A percentile compares a stretch with the other conserved stretches of the same genome.
Evolutionary conservation across 2,888 invertebrate genomes (phyloP).

Genomic region (Julus scanicus): DNA sequence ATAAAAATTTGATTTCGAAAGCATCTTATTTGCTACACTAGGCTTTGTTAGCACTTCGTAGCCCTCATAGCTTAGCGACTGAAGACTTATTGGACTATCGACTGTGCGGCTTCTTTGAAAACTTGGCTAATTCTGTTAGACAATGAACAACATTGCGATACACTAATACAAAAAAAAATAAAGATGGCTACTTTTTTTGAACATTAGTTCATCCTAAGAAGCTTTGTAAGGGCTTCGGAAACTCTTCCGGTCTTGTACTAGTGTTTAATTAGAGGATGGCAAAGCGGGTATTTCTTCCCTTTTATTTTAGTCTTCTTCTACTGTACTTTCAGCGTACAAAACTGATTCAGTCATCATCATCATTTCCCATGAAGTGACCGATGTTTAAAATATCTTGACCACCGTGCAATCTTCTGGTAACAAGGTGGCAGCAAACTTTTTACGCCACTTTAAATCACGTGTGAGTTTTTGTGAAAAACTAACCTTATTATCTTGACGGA

Average conservation of each 20-base stretch:
- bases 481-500: too few species aligned
- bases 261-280: background rate
- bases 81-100: constrained; percentile 7
- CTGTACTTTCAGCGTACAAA: background rate
- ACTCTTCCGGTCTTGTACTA: background rate
- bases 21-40: background rate
- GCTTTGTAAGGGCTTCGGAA: background rate
- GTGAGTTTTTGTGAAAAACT: too few species aligned
- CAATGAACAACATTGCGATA: background rate
- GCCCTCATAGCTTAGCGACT: background rate
- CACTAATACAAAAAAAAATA: background rate
- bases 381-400: background rate
- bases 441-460: background rate
- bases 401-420: background rate
- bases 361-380: background rate
- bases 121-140: background rate
- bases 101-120: background rate
- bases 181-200: background rate
- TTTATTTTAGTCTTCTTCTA: background rate
- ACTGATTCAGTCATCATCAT: background rate
- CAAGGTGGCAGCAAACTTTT: background rate
- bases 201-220: background rate
- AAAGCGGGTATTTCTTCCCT: background rate
- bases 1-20: constrained; percentile 18
- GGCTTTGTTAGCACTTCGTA: background rate